Conservation (phyloP, 2,888 invertebrate genomes). For the Ormyrus rosae region DNA sequence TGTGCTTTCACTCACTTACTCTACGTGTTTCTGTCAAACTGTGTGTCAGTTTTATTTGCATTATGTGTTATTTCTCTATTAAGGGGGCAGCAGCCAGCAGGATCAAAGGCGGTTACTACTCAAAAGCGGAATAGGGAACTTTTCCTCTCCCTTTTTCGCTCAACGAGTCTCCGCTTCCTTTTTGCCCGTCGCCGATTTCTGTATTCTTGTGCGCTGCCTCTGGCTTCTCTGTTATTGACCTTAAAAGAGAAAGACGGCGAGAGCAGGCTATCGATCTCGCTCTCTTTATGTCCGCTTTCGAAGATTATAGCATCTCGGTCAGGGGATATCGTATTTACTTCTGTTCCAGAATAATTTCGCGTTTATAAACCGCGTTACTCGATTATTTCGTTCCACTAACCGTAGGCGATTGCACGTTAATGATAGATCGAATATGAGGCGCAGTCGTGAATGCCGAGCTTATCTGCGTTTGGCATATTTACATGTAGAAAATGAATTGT, state of each 20-base stretch:
- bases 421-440: too few species aligned
- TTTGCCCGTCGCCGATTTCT: conserved; percentile 6
- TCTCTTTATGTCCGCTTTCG: conserved; percentile 17
- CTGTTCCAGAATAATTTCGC: conserved; percentile 27
- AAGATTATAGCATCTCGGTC: conserved; percentile 37
- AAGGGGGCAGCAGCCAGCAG: conserved; percentile 7
- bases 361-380: too few species aligned
- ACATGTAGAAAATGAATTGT: too few species aligned
- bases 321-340: conserved; percentile 34
- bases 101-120: conserved; percentile 22
- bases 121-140: neutral
- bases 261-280: conserved; percentile 21
- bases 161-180: neutral
- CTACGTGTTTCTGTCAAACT: neutral
- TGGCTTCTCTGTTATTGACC: conserved; percentile 39
- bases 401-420: too few species aligned
- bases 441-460: too few species aligned
- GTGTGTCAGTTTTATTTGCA: conserved; percentile 34
- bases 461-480: too few species aligned
- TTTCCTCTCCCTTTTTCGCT: conserved; percentile 3
- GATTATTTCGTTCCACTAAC: too few species aligned
- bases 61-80: conserved; percentile 1
- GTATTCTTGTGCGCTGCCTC: neutral
- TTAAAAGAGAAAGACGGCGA: conserved; percentile 32
- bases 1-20: neutral